Conservation (phyloP, 2,113 vertebrate species). For the Dissostichus mawsoni region DNA sequence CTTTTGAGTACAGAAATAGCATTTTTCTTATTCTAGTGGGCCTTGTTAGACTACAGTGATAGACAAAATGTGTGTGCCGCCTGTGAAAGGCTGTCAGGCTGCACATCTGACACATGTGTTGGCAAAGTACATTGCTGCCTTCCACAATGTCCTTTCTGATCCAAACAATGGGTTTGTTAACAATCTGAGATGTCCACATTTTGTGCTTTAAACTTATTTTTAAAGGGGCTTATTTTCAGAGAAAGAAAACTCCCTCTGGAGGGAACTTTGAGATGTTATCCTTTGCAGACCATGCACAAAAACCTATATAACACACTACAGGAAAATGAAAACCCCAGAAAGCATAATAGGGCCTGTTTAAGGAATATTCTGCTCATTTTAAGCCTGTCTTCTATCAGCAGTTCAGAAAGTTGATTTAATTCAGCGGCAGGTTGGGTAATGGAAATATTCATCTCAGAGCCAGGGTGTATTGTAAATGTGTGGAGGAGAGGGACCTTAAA, state of each 20-base stretch:
- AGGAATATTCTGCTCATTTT: too few species aligned
- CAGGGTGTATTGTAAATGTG: constrained; percentile 36
- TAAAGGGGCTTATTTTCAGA: too few species aligned
- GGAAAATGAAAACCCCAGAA: too few species aligned
- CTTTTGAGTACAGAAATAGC: background rate
- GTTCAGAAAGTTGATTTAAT: constrained; percentile 9
- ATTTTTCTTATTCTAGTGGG: background rate
- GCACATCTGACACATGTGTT: background rate
- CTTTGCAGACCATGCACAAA: too few species aligned
- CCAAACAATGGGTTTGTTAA: background rate
- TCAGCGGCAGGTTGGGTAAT: constrained; percentile 49
- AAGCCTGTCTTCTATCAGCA: too few species aligned
- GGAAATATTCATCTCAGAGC: constrained; percentile 46
- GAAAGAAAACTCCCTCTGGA: too few species aligned
- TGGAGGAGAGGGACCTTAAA: constrained; percentile 30
- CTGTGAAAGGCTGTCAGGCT: too few species aligned
- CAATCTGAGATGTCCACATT: background rate
- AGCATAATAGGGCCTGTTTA: too few species aligned
- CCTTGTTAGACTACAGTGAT: constrained; percentile 12
- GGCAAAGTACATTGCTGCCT: background rate
- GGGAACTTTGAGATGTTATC: too few species aligned
- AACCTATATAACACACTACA: too few species aligned
- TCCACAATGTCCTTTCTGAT: background rate
- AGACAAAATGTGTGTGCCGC: constrained; percentile 18
- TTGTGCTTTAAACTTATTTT: too few species aligned